A percentile compares a stretch with the other conserved stretches of the same genome.
Conservation (phyloP, 2,113 vertebrate species). For the Coreoperca whiteheadi region DNA sequence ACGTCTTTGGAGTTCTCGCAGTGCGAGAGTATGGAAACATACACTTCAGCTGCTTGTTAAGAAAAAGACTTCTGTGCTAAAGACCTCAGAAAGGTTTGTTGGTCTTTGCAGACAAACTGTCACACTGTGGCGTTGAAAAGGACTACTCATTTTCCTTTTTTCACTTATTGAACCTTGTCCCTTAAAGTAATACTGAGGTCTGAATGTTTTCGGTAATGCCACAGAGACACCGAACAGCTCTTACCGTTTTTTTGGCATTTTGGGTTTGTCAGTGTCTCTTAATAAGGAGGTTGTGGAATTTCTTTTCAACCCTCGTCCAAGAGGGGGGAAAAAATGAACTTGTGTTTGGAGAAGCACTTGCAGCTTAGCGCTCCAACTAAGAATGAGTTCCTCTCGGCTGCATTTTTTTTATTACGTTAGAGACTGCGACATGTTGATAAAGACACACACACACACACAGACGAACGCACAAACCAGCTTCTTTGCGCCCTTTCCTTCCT, state of each 20-base stretch:
- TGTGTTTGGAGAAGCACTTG: conserved; percentile 52
- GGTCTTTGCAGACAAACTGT: conserved; percentile 9
- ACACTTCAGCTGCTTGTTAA: background rate
- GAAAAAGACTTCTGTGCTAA: conserved; percentile 2
- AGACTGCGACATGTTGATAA: background rate
- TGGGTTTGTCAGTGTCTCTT: conserved; percentile 14
- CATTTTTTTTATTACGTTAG: background rate
- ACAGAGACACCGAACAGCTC: background rate
- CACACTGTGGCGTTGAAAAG: conserved; percentile 15
- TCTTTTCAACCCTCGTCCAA: background rate
- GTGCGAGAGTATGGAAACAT: background rate
- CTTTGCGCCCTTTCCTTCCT: background rate
- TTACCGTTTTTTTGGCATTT: conserved; percentile 17
- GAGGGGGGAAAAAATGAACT: background rate
- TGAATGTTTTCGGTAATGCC: background rate
- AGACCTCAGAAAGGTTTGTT: background rate
- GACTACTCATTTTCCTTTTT: background rate
- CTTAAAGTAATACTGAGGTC: background rate
- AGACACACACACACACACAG: background rate
- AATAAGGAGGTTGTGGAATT: background rate
- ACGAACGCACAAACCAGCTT: conserved; percentile 2
- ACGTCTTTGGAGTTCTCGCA: background rate
- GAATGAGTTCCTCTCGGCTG: background rate
- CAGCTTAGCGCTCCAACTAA: conserved; percentile 13
- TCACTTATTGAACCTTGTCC: background rate